phyloP scores from a whole-genome alignment of 1,140 invertebrate species.

The Ooceraea biroi region DNA sequence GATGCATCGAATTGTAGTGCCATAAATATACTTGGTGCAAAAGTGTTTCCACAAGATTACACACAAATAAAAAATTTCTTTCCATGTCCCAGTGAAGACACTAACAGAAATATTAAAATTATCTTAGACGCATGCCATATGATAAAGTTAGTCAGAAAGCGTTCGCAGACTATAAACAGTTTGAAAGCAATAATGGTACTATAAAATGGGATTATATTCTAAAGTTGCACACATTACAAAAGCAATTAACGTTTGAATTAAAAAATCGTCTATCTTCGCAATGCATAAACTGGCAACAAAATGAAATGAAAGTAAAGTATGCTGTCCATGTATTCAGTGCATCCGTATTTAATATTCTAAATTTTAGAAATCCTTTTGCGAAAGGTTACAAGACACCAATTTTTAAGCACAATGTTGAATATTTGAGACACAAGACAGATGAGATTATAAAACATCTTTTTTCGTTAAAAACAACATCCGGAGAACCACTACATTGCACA shows the following conservation, averaged over 20 bases:
- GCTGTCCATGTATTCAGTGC: not conserved
- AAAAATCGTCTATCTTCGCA: not conserved
- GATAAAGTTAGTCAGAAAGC: slow-evolving; percentile 4
- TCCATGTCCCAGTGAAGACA: not conserved
- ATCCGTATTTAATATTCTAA: not conserved
- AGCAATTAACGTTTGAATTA: not conserved
- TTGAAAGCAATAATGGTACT: not conserved
- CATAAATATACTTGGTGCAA: not conserved
- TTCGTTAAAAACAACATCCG: not conserved
- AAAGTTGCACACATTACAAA: not conserved
- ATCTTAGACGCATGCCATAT: slow-evolving; percentile 16
- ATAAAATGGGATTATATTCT: slow-evolving; percentile 11
- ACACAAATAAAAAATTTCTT: not conserved
- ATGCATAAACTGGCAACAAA: not conserved
- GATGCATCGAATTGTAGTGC: not conserved
- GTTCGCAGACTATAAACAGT: slow-evolving; percentile 1
- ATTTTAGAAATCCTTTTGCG: not conserved
- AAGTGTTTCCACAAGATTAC: not conserved
- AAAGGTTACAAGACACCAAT: not conserved
- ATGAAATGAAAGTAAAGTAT: slow-evolving; percentile 18
- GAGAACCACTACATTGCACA: not conserved
- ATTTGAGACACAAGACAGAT: not conserved
- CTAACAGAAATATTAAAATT: not conserved
- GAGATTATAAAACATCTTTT: not conserved
- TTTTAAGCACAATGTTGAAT: not conserved